Evolutionary conservation across 2,888 invertebrate species (phyloP).

Genomic region (Camptogramma bilineatum): DNA sequence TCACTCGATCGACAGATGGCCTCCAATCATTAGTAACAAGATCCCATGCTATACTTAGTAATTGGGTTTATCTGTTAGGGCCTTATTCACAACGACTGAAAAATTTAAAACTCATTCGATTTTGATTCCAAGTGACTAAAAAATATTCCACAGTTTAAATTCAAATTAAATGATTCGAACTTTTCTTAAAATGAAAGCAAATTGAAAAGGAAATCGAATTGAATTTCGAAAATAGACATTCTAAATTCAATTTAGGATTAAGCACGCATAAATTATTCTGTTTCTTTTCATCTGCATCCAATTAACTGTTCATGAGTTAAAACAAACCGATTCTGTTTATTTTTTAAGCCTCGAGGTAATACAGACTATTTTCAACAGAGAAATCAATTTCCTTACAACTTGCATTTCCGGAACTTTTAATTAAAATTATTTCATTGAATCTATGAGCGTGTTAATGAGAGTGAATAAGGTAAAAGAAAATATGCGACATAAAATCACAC

Average conservation of each 20-base stretch:
- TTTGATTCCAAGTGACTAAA: not conserved
- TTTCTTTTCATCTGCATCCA: not conserved
- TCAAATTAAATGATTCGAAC: not conserved
- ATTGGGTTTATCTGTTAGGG: constrained; percentile 32
- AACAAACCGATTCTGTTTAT: not conserved
- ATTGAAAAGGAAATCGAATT: not conserved
- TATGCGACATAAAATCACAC: no score
- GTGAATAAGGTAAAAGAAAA: no score
- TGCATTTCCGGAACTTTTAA: not conserved
- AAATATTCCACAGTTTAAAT: not conserved
- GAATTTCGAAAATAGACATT: constrained; percentile 1
- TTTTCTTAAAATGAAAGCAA: not conserved
- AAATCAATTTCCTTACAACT: not conserved
- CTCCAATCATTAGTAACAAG: constrained; percentile 57
- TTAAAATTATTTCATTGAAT: not conserved
- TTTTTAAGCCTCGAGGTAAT: not conserved
- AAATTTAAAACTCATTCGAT: not conserved
- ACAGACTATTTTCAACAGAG: not conserved
- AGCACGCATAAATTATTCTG: not conserved
- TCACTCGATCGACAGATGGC: constrained; percentile 70
- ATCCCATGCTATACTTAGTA: constrained; percentile 32
- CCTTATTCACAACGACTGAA: constrained; percentile 11
- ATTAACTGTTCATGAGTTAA: not conserved
- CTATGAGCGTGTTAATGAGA: no score
- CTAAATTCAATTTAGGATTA: not conserved